Base-by-base conservation (phyloP, 2,797 vertebrate genomes). In the Alosa sapidissima region DNA sequence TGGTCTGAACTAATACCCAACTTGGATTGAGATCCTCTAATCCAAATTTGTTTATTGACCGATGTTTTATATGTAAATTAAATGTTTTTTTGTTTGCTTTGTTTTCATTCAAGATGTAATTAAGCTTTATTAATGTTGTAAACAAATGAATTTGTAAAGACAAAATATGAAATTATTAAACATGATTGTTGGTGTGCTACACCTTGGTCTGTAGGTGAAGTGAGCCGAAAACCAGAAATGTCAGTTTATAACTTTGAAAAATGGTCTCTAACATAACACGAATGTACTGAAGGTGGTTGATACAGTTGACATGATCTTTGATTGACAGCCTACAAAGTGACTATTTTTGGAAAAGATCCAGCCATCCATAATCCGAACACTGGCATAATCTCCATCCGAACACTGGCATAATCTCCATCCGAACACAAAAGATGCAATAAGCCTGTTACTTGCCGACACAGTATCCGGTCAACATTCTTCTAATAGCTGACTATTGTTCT, bases 241-340 rank as follows among this genome's bases (percentile, higher is more conserved):
- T 84, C 89, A 91, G 88, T 87, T 41, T 89, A 90, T 89, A 94
- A 89, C 89, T 93, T 94, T 94, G 14, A 54, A 55, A 55, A 55
- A 55, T 55, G 19, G 54, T 55, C 54, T 55, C 92, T 89, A 89
- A 92, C 92, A 92, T 91, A 93, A 94, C 91, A 93, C 92, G 93
- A 95, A 95, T 96, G 93, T 95, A 94, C 92, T 86, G 88, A 9
- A 88, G 93, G 91, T 93, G 62, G 92, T 89, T 90, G 87, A 87
- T 83, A 89, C 87, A 88, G 91, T 86, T 87, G 81, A 93, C 91
- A 93, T 87, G 90, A 16, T 45, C 68, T 75, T 75, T 75, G 5
- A 45, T 75, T 75, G 68, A 45, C 13, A 75, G 36, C 19, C 36
- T 45, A 19, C 41, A 47, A 47, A 78, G 72, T 19, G 36, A 78